Conservation (phyloP, 37 sponge, comb jelly and placozoan genomes). For the Eunapius fragilis region DNA sequence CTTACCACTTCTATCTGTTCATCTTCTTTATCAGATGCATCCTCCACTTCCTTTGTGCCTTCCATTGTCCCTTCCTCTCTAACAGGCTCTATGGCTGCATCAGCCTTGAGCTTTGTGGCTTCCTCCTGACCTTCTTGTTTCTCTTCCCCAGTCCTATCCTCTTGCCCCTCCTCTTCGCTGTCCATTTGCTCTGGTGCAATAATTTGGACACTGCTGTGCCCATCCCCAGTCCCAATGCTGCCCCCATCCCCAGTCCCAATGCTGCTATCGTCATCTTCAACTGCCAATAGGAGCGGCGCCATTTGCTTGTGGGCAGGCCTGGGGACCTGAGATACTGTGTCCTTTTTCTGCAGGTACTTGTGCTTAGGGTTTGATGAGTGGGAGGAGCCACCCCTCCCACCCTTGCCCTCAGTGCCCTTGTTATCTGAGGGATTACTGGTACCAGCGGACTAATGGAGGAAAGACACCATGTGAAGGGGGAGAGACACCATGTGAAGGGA, state of each 20-base stretch:
- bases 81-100: not conserved
- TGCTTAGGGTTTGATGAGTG: slow-evolving; percentile 68
- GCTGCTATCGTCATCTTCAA: slow-evolving; percentile 3
- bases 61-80: slow-evolving; percentile 12
- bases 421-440: not conserved
- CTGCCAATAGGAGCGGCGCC: slow-evolving; percentile 22
- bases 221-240: too few species aligned
- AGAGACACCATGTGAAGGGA: too few species aligned
- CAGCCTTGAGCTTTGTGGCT: too few species aligned
- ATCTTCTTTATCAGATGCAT: not conserved
- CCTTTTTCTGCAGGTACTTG: slow-evolving; percentile 58
- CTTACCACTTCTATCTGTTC: not conserved
- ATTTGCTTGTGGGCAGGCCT: slow-evolving; percentile 48
- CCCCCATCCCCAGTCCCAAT: not conserved
- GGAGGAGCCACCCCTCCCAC: slow-evolving; percentile 14
- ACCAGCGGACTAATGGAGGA: slow-evolving; percentile 72
- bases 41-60: too few species aligned
- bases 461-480: too few species aligned
- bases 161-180: not conserved
- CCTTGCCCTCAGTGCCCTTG: slow-evolving; percentile 42
- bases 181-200: not conserved
- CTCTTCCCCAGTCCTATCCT: not conserved
- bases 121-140: not conserved
- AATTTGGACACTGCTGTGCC: not conserved
- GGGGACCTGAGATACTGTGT: not conserved